Conservation (phyloP, 2,888 invertebrate genomes). For the Lordiphosa andalusiaca region DNA sequence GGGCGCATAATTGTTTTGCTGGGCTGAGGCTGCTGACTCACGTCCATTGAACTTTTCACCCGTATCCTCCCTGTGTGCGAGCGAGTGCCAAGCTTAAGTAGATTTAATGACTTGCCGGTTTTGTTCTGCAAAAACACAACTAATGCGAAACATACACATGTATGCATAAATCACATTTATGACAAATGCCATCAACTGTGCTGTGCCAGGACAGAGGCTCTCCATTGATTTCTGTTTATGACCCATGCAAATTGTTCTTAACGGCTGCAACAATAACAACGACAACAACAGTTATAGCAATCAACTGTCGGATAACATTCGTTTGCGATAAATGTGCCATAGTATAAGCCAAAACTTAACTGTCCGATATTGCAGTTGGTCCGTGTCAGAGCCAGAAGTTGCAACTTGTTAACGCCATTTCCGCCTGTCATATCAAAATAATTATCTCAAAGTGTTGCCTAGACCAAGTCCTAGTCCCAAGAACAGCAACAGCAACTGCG, state of each 20-base stretch:
- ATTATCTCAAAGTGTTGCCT: conserved; percentile 69
- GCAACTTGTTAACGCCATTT: conserved; percentile 74
- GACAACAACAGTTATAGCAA: conserved; percentile 41
- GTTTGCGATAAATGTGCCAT: conserved; percentile 36
- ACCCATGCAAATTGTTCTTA: conserved; percentile 23
- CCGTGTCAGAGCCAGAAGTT: conserved; percentile 32
- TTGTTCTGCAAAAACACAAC: conserved; percentile 10
- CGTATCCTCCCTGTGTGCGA: conserved; percentile 37
- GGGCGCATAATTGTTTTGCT: conserved; percentile 60
- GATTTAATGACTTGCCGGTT: conserved; percentile 67
- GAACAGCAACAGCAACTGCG: conserved; percentile 29
- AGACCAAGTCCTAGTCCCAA: conserved; percentile 53
- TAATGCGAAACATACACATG: conserved; percentile 13
- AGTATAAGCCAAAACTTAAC: conserved; percentile 28
- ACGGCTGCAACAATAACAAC: conserved; percentile 15
- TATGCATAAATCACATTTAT: conserved; percentile 60
- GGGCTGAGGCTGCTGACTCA: conserved; percentile 45
- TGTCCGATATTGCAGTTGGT: conserved; percentile 27
- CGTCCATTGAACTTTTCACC: conserved; percentile 69
- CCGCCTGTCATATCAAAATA: conserved; percentile 77
- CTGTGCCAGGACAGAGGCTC: conserved; percentile 4
- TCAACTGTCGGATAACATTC: conserved; percentile 63
- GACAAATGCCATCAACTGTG: conserved; percentile 53
- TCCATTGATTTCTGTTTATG: conserved; percentile 36
- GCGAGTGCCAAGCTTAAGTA: conserved; percentile 60